These are phyloP conservation scores for Nomada goodeniana DNA, from an alignment of 2,888 invertebrate genomes.

Conservation along the genomic window DNA sequence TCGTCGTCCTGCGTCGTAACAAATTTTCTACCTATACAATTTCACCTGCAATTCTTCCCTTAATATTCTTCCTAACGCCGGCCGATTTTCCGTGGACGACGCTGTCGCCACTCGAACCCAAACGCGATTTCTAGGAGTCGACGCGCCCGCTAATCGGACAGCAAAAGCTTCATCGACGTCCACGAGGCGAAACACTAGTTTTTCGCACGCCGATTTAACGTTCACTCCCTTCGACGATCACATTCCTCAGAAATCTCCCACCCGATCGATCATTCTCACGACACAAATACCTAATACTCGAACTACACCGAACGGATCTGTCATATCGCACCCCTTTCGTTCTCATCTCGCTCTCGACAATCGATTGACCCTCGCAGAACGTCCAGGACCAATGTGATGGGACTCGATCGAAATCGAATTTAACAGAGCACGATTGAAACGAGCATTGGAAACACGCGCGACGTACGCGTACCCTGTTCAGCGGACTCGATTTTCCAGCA, in stretches of 20 bases:
- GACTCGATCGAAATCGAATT: no score
- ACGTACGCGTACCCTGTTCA: neutral
- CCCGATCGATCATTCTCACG: no score
- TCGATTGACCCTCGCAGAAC: no score
- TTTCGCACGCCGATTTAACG: conserved; percentile 18
- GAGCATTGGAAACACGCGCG: neutral
- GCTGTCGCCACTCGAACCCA: no score
- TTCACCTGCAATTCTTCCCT: neutral
- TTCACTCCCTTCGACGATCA: neutral
- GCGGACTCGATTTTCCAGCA: neutral
- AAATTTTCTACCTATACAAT: neutral
- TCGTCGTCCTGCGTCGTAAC: neutral
- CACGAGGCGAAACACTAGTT: conserved; percentile 20
- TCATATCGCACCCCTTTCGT: no score
- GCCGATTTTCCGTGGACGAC: no score
- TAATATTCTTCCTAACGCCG: neutral
- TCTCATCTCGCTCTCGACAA: no score
- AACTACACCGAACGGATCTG: no score
- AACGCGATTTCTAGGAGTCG: no score
- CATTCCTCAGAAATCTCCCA: neutral
- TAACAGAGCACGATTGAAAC: neutral
- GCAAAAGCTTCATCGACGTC: conserved; percentile 39
- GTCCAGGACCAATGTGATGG: no score
- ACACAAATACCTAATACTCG: no score
- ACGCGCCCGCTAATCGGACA: neutral